Evolutionary conservation across 1,140 invertebrate species (phyloP), one percentile per base, ranked within the genome.

Genomic region (Hylaeus anthracinus): DNA sequence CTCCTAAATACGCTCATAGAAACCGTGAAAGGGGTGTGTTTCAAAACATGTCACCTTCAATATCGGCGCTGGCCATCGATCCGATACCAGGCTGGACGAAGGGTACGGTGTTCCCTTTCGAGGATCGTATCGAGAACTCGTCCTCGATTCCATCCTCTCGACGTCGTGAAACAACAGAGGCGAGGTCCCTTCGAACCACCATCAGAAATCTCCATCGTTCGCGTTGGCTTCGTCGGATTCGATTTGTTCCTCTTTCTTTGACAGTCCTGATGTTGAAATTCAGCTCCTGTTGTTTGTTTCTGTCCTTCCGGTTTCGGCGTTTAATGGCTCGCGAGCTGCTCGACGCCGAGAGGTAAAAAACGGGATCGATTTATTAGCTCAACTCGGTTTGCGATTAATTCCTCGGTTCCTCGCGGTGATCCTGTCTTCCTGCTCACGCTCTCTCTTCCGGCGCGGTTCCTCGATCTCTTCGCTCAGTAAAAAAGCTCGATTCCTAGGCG

Each of bases 1-100:
- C 82, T 76, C 80, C 58, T 90, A 92, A 91, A 90, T 90, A 88
- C 79, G 88, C 87, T 91, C 90, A 90, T 92, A 92, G 92, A 93
- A 93, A 93, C 90, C 88, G 86, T 91, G 87, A 92, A 93, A 93
- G 88, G 89, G 90, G 88, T 92, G 88, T 91, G 92, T 93, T 93
- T 93, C 89, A 93, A 93, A 93, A 93, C 92, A 93, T 93, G 93
- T 93, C 93, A 93, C 87, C 81, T 91, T 89, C 89, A 93, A 93
- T 93, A 93, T 93, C 83, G 89, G 88, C 88, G 78, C 55, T 87
- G 88, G 71, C 83, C 89, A 93, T 93, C 92, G 92, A 93, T 93
- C 87, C 86, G 87, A 87, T 79, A 60, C 63, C 60, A 51, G 15
- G 58, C 64, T 45, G 60, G 41, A 64, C 66, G 65, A 39, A 45